Evolutionary conservation across 2,113 vertebrate species (phyloP).

Genomic region (Polypterus bichir): DNA sequence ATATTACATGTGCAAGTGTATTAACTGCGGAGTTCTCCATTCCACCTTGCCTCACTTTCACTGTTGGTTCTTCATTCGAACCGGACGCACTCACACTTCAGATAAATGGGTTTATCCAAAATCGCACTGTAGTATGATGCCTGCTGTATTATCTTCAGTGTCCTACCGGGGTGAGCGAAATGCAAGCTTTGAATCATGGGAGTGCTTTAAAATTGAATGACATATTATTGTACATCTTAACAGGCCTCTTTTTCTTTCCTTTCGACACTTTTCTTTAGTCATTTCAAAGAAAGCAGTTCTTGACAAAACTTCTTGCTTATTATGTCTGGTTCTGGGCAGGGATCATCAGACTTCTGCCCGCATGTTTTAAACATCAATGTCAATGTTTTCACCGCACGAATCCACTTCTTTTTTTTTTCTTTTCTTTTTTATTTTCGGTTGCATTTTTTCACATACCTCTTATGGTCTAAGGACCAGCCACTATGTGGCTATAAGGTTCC

Average conservation of each 20-base stretch:
- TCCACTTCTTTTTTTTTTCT: constrained; percentile 19
- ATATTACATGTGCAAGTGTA: constrained; percentile 43
- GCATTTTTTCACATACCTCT: constrained; percentile 2
- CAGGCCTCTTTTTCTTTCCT: neutral
- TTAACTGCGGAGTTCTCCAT: constrained; percentile 35
- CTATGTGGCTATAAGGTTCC: constrained; percentile 1
- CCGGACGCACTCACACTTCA: constrained; percentile 11
- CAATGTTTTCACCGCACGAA: constrained; percentile 13
- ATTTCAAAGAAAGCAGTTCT: constrained; percentile 9
- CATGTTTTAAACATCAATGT: constrained; percentile 5
- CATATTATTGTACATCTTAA: constrained; percentile 1
- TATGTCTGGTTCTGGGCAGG: neutral
- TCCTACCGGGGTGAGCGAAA: neutral
- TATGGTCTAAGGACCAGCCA: constrained; percentile 5
- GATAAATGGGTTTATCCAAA: constrained; percentile 14
- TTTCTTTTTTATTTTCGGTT: constrained; percentile 16
- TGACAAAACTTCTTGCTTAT: constrained; percentile 2
- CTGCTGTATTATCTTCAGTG: neutral
- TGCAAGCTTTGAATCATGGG: neutral
- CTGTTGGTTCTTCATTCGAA: constrained; percentile 6
- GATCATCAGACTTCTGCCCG: constrained; percentile 9
- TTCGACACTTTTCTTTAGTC: neutral
- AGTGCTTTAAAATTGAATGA: neutral
- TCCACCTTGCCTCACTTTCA: constrained; percentile 24
- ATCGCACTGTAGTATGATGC: constrained; percentile 3